Conservation (phyloP, 2,888 invertebrate species). For the Epinotia brunnichana region DNA sequence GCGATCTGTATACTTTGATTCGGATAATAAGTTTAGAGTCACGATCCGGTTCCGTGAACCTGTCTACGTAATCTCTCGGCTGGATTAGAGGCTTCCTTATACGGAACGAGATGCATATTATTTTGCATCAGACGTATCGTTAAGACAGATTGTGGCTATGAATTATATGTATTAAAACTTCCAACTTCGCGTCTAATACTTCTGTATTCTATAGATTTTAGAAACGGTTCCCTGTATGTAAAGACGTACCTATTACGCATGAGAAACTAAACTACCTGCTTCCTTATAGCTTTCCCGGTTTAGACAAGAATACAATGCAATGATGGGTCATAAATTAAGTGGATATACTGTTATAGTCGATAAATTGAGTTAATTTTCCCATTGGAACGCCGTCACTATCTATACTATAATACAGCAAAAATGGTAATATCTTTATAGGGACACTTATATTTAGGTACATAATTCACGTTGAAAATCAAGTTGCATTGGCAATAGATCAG, state of each 20-base stretch:
- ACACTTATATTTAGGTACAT: too few species aligned
- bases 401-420: slow-evolving; percentile 2
- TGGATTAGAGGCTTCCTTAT: slow-evolving; percentile 76
- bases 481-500: not conserved
- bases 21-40: slow-evolving; percentile 79
- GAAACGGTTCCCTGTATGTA: slow-evolving; percentile 25
- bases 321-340: slow-evolving; percentile 12
- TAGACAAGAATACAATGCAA: slow-evolving; percentile 10
- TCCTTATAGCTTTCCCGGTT: slow-evolving; percentile 29
- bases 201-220: slow-evolving; percentile 31
- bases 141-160: slow-evolving; percentile 52
- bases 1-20: slow-evolving; percentile 73
- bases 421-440: not conserved
- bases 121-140: slow-evolving; percentile 56
- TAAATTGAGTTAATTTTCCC: slow-evolving; percentile 17
- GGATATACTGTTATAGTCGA: slow-evolving; percentile 6
- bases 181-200: slow-evolving; percentile 38
- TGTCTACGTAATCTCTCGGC: slow-evolving; percentile 72
- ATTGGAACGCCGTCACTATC: slow-evolving; percentile 5
- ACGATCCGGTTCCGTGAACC: slow-evolving; percentile 74
- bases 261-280: slow-evolving; percentile 27
- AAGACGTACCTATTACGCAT: slow-evolving; percentile 2
- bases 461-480: too few species aligned
- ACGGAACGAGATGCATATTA: slow-evolving; percentile 68
- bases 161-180: slow-evolving; percentile 50